Percentiles rank a stretch among this genome's conserved stretches.
Conservation (phyloP, 2,113 vertebrate genomes). For the Lepidothrix coronata region DNA sequence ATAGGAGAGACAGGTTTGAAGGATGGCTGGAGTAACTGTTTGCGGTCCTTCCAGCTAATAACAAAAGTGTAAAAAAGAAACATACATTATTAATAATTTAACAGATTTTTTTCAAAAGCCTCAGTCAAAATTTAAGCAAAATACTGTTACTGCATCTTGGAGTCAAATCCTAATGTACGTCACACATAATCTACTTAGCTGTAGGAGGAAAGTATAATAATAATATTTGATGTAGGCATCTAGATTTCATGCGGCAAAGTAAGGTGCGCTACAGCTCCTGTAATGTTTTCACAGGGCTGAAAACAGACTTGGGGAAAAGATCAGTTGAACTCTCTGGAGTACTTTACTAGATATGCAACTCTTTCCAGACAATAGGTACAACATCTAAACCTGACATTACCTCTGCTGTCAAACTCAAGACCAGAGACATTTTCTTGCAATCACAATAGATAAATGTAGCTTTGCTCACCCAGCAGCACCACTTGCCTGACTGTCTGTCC, state of each 20-base stretch:
- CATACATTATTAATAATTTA: background rate
- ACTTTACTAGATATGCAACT: background rate
- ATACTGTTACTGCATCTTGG: background rate
- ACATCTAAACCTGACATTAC: background rate
- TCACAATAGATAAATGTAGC: background rate
- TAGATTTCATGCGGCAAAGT: fast-evolving
- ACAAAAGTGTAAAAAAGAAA: constrained; percentile 3
- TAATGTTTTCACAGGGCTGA: background rate
- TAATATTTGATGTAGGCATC: background rate
- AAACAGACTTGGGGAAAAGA: background rate
- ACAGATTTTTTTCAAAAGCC: background rate
- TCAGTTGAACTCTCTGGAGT: background rate
- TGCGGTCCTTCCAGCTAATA: constrained; percentile 75
- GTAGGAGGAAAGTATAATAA: background rate
- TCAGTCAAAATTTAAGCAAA: background rate
- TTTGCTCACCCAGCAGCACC: background rate
- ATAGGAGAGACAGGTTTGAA: constrained; percentile 87
- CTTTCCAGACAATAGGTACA: background rate
- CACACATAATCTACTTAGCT: background rate
- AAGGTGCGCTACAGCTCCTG: background rate
- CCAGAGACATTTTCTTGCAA: background rate
- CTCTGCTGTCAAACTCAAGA: background rate
- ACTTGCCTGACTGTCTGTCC: background rate
- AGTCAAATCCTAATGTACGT: background rate
- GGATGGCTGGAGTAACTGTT: constrained; percentile 73